Conservation (phyloP, 2,113 vertebrate species). For the Ia io region DNA sequence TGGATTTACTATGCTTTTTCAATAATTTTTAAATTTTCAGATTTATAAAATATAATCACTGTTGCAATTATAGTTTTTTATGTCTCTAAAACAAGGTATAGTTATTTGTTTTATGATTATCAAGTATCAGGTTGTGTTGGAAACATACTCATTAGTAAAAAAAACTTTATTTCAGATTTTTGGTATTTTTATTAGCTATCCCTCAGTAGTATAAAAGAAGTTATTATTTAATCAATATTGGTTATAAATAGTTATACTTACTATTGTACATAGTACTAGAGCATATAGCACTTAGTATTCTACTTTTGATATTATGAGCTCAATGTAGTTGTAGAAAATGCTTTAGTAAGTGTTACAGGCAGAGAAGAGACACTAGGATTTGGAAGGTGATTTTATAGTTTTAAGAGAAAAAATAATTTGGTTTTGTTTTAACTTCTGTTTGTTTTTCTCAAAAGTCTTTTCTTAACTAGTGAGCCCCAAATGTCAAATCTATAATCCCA, state of each 20-base stretch:
- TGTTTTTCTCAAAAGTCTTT: conserved; percentile 20
- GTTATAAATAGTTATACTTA: not conserved
- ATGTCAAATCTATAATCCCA: conserved; percentile 14
- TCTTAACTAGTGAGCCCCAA: not conserved
- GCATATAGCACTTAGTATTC: not conserved
- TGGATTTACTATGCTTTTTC: not conserved
- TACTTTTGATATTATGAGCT: not conserved
- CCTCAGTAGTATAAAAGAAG: not conserved
- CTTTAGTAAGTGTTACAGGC: not conserved
- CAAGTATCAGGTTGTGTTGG: not conserved
- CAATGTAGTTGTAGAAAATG: not conserved
- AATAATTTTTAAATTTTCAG: not conserved
- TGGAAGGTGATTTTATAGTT: not conserved
- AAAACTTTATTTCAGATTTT: not conserved
- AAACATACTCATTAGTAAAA: not conserved
- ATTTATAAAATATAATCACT: not conserved
- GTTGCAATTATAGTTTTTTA: not conserved
- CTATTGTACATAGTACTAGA: not conserved
- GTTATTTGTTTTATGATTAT: not conserved
- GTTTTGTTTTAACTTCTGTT: conserved; percentile 41
- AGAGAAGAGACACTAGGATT: not conserved
- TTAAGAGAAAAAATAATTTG: conserved; percentile 4
- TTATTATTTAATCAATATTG: not conserved
- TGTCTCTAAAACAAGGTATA: not conserved
- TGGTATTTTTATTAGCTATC: not conserved